A percentile compares a stretch with the other conserved stretches of the same genome.
Conservation (phyloP, 2,888 invertebrate genomes). For the Linnaemya tessellans region DNA sequence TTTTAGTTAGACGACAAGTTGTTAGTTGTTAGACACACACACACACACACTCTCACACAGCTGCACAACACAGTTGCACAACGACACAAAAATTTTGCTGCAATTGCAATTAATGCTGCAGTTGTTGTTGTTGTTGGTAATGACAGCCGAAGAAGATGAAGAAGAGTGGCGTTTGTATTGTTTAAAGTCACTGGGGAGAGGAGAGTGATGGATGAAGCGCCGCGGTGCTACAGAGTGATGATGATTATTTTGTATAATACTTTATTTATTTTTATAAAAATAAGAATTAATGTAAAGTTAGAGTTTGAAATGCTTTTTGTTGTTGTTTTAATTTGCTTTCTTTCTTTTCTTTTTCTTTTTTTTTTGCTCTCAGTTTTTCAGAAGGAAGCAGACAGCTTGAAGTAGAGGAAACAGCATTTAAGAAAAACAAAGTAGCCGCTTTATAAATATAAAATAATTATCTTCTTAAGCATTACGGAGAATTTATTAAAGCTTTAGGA, state of each 20-base stretch:
- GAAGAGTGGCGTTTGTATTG: conserved; percentile 26
- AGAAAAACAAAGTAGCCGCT: conserved; percentile 40
- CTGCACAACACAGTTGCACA: conserved; percentile 10
- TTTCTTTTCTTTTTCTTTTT: not conserved
- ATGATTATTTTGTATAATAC: conserved; percentile 41
- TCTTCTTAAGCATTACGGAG: conserved; percentile 66
- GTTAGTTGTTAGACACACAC: conserved; percentile 1
- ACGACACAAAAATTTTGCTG: conserved; percentile 29
- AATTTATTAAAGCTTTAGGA: conserved; percentile 40
- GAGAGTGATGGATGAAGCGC: not conserved
- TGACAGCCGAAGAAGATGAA: conserved; percentile 16
- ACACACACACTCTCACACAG: not conserved
- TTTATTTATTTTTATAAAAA: conserved; percentile 42
- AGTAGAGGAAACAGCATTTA: conserved; percentile 45
- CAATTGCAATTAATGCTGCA: conserved; percentile 69
- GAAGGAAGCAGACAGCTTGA: conserved; percentile 63
- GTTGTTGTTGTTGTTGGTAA: conserved; percentile 16
- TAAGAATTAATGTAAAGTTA: conserved; percentile 55
- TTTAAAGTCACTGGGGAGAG: not conserved
- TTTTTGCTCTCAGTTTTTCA: conserved; percentile 38
- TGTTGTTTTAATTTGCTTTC: conserved; percentile 3
- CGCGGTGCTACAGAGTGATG: conserved; percentile 5
- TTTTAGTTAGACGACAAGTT: conserved; percentile 36
- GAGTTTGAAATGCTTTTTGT: conserved; percentile 62
- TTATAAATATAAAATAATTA: conserved; percentile 65